A percentile compares a stretch with the other conserved stretches of the same genome.
phyloP scores from a whole-genome alignment of 2,797 vertebrate genomes.

The Craterocephalus amniculus region DNA sequence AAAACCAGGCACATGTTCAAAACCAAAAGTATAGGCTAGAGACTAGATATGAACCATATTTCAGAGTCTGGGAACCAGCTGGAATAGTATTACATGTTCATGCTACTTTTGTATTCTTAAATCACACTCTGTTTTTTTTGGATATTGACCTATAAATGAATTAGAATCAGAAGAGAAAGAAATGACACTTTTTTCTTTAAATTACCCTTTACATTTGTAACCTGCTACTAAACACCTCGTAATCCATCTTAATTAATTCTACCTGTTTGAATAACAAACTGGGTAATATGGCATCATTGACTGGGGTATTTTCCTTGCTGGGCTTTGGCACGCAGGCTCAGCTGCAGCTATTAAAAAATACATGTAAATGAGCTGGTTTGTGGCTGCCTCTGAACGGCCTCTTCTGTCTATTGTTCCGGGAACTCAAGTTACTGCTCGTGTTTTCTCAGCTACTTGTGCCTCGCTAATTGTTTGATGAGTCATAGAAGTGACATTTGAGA shows the following conservation, averaged over 20 bases:
- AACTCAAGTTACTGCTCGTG: constrained; percentile 60
- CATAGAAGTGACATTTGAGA: constrained; percentile 52
- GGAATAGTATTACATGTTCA: not conserved
- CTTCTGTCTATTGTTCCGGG: constrained; percentile 20
- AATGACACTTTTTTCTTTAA: not conserved
- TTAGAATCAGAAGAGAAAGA: not conserved
- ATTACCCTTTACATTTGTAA: not conserved
- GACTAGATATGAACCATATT: not conserved
- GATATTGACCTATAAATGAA: not conserved
- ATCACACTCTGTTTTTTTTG: not conserved
- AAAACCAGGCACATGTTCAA: constrained; percentile 65
- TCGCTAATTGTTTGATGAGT: constrained; percentile 54
- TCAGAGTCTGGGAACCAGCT: not conserved
- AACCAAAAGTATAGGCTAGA: not conserved
- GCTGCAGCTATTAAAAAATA: constrained; percentile 51
- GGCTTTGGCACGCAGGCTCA: constrained; percentile 20
- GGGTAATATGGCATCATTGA: not conserved
- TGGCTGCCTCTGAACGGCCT: constrained; percentile 14
- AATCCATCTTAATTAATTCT: not conserved
- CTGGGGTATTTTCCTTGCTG: not conserved
- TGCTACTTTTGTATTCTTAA: not conserved
- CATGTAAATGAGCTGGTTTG: constrained; percentile 46
- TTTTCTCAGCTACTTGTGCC: constrained; percentile 45
- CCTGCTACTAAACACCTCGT: not conserved
- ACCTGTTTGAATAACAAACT: not conserved